Percentiles rank a stretch among this genome's conserved stretches.
These are phyloP conservation scores for Metaphire vulgaris DNA, from an alignment of 1,140 invertebrate species.

Conservation along the genomic window DNA sequence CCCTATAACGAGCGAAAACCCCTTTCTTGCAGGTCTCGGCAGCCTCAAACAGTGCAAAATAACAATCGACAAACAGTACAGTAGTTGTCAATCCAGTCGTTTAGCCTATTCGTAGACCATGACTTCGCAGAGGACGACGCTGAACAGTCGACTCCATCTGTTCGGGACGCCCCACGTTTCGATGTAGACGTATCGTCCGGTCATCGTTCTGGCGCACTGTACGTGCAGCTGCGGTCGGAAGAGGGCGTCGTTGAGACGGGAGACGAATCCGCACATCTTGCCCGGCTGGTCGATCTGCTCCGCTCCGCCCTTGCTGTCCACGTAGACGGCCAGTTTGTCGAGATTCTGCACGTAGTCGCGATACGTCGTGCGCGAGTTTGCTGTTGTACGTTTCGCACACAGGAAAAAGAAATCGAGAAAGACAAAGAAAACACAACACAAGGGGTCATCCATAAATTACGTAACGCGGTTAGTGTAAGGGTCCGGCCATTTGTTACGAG, in stretches of 20 bases:
- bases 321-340: conserved; percentile 56
- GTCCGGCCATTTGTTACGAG: too few species aligned
- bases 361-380: conserved; percentile 51
- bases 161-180: conserved; percentile 56
- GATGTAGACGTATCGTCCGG: conserved; percentile 58
- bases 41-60: too few species aligned
- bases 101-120: conserved; percentile 57
- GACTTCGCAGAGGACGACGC: conserved; percentile 57
- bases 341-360: conserved; percentile 56
- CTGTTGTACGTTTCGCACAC: too few species aligned
- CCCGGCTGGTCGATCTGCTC: conserved; percentile 38
- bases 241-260: too few species aligned
- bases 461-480: too few species aligned
- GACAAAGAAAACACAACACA: too few species aligned
- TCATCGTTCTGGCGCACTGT: conserved; percentile 51
- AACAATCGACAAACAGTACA: too few species aligned
- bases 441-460: too few species aligned
- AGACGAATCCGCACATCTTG: conserved; percentile 55
- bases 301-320: conserved; percentile 51
- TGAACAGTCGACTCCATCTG: conserved; percentile 55
- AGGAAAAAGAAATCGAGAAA: too few species aligned
- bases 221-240: conserved; percentile 53
- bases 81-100: too few species aligned
- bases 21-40: too few species aligned
- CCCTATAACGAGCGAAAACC: too few species aligned